Evolutionary conservation across 2,888 invertebrate species (phyloP), one percentile per base, ranked within the genome.

Genomic region (Alloscopus bannaensis): DNA sequence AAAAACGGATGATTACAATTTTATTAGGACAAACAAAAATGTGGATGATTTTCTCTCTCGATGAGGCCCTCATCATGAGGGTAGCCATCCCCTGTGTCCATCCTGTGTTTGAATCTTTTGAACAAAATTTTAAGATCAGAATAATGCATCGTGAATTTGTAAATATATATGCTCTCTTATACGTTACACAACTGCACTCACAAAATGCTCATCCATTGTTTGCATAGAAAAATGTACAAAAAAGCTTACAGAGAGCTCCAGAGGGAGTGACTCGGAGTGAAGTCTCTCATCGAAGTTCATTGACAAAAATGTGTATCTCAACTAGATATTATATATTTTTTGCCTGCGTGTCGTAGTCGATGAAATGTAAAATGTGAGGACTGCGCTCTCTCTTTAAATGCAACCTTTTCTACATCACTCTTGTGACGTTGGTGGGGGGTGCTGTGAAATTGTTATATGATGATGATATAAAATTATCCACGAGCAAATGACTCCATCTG

Each of bases 221-320:
- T 80, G 83, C 81, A 79, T n/a, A n/a, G 80, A 66, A 73, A 83
- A 83, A 83, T 81, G 81, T 62, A 69, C 83, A 83, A 81, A 81
- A n/a, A n/a, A n/a, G n/a, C n/a, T n/a, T n/a, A 62, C 57, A 3
- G 1, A 11, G 22, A 52, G 62, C 52, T 66, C 62, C 65, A 31
- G 60, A 81, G 75, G 70, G 75, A 68, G 69, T 72, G 71, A 65
- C 72, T 79, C 71, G 59, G n/a, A n/a, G 59, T 72, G 59, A 71
- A 66, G 65, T 65, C 66, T 62, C 57, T 76, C 26, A n/a, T n/a
- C n/a, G n/a, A n/a, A n/a, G n/a, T n/a, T n/a, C n/a, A n/a, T n/a
- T n/a, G n/a, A n/a, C n/a, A n/a, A 59, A 78, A 50, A 29, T 24
- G 29, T 50, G 65, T 71, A 71, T 59, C 64, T 78, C 65, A 50